Evolutionary conservation across 2,888 invertebrate species (phyloP).

Genomic region (Amorpha juglandis): DNA sequence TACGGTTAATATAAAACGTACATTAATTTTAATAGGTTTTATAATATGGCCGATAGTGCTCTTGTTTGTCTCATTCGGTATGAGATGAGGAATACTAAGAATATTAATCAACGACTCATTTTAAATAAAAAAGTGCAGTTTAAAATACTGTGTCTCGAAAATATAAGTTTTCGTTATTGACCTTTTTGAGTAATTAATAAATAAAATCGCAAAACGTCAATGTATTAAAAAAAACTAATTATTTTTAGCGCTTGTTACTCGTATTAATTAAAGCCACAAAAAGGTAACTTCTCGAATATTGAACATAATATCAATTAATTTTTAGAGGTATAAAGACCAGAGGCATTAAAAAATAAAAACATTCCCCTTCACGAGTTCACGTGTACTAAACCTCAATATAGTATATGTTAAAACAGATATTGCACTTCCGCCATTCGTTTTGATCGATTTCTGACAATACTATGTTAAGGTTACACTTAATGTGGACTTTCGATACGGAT

Average conservation of each 20-base stretch:
- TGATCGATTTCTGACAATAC: slow-evolving; percentile 30
- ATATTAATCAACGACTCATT: no score
- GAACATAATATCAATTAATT: background rate
- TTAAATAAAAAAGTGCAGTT: no score
- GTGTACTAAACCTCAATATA: slow-evolving; percentile 8
- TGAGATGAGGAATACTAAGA: no score
- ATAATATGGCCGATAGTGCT: no score
- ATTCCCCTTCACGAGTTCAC: slow-evolving; percentile 12
- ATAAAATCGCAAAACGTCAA: background rate
- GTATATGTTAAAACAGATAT: slow-evolving; percentile 21
- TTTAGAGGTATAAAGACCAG: background rate
- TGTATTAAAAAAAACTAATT: background rate
- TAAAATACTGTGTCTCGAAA: no score
- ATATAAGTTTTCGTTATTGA: no score
- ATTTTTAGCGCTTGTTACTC: background rate
- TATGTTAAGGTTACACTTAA: slow-evolving; percentile 34
- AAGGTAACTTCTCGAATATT: background rate
- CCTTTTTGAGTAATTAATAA: background rate
- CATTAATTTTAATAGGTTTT: no score
- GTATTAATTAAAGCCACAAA: background rate
- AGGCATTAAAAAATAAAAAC: background rate
- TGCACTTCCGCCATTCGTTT: slow-evolving; percentile 41
- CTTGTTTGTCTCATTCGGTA: no score
- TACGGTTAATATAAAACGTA: no score
- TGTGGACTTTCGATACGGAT: slow-evolving; percentile 26